These are phyloP conservation scores for Dendrocincla tyrannina DNA, from an alignment of 2,797 vertebrate species.

Conservation along the genomic window DNA sequence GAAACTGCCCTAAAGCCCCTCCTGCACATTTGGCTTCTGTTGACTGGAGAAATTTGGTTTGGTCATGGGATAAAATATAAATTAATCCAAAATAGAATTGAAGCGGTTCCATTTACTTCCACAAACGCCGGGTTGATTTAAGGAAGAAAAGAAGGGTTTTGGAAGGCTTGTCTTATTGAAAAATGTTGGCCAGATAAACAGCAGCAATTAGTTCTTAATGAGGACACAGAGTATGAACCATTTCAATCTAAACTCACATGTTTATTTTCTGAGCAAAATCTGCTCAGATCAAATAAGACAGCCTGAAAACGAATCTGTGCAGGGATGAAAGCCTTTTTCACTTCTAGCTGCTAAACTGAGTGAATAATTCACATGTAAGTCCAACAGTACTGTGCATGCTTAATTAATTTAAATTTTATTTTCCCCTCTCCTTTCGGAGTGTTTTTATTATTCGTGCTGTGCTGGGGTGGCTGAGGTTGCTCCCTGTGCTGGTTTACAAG, in stretches of 20 bases:
- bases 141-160: neutral
- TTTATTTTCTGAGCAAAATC: neutral
- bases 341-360: neutral
- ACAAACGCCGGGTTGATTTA: neutral
- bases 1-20: neutral
- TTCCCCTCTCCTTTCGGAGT: rapidly evolving
- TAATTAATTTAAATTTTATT: neutral
- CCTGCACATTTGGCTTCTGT: neutral
- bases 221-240: neutral
- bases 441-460: rapidly evolving
- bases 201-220: neutral
- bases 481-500: neutral
- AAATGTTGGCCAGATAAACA: neutral
- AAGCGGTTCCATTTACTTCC: neutral
- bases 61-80: neutral
- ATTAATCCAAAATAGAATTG: neutral
- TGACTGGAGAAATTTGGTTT: neutral
- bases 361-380: neutral
- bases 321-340: neutral
- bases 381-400: rapidly evolving
- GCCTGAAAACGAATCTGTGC: neutral
- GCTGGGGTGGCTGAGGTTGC: rapidly evolving
- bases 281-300: neutral
- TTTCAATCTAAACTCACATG: neutral
- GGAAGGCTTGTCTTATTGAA: neutral